Evolutionary conservation across 2,797 vertebrate genomes (phyloP).

Genomic region (Malacoctenus gilli): DNA sequence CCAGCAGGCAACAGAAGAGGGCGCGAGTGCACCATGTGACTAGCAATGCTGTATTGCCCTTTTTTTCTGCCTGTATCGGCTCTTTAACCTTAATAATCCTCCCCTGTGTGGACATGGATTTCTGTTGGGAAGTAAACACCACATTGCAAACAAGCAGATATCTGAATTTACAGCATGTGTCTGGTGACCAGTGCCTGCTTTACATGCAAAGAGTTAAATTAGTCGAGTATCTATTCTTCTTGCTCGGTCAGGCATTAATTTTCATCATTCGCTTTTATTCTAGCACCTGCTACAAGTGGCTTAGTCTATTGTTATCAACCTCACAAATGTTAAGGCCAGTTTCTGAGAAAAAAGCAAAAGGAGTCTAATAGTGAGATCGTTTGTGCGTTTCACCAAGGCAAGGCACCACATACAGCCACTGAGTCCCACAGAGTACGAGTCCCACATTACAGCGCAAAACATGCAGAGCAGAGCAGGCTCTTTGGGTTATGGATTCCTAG

Average conservation of each 20-base stretch:
- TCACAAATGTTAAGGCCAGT: conserved; percentile 30
- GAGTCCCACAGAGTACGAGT: conserved; percentile 46
- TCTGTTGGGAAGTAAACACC: conserved; percentile 15
- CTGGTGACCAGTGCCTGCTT: conserved; percentile 34
- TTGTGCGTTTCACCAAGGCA: conserved; percentile 74
- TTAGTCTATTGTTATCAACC: conserved; percentile 28
- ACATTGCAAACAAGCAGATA: conserved; percentile 24
- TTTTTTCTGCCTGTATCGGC: conserved; percentile 20
- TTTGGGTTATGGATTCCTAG: conserved; percentile 64
- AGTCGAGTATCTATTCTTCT: conserved; percentile 1
- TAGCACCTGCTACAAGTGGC: conserved; percentile 27
- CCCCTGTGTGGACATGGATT: conserved; percentile 7
- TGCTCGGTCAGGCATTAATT: conserved; percentile 32
- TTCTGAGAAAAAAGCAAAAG: conserved; percentile 19
- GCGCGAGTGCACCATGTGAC: conserved; percentile 33
- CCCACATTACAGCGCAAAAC: conserved; percentile 57
- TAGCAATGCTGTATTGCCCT: conserved; percentile 38
- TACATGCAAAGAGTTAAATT: conserved; percentile 49
- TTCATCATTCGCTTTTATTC: conserved; percentile 20
- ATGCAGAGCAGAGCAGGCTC: conserved; percentile 67
- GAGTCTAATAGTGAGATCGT: conserved; percentile 54
- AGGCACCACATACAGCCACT: conserved; percentile 71
- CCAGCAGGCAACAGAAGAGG: conserved; percentile 63
- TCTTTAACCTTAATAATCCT: conserved; percentile 15
- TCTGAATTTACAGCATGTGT: conserved; percentile 28